Percentiles rank a stretch among this genome's conserved stretches.
phyloP scores from a whole-genome alignment of 2,888 invertebrate species.

The Leucoma salicis region DNA sequence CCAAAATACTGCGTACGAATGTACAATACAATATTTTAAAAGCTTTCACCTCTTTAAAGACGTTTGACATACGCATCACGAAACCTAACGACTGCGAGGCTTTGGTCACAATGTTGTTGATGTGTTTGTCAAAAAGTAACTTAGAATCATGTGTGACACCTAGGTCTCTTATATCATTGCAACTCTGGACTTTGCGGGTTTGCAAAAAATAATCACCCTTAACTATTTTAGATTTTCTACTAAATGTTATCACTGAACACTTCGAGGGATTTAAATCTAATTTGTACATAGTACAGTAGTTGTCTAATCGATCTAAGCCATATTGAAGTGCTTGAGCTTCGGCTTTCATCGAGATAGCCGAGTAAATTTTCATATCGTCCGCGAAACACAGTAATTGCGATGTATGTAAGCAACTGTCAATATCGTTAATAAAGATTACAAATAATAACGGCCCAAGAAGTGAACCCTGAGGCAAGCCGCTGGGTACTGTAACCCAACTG shows the following conservation, averaged over 20 bases:
- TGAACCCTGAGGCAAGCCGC: background rate
- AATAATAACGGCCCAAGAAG: background rate
- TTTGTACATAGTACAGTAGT: background rate
- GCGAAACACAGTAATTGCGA: too few species aligned
- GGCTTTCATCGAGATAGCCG: background rate
- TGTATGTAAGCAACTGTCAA: background rate
- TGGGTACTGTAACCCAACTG: background rate
- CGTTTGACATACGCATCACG: too few species aligned
- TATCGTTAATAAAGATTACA: background rate
- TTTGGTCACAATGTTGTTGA: background rate
- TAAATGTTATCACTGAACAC: background rate
- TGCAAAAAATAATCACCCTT: background rate
- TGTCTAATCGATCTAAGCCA: background rate
- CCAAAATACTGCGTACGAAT: too few species aligned
- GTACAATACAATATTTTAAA: too few species aligned
- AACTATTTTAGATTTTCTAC: background rate
- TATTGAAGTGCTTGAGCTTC: background rate
- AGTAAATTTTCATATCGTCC: too few species aligned
- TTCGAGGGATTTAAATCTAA: background rate
- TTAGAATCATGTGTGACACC: background rate
- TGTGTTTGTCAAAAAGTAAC: background rate
- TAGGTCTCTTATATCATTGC: background rate
- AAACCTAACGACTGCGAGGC: background rate
- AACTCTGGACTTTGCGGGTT: background rate
- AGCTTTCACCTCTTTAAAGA: too few species aligned